Evolutionary conservation across 2,113 vertebrate species (phyloP), one percentile per base, ranked within the genome.

Genomic region (Seriola dumerili): DNA sequence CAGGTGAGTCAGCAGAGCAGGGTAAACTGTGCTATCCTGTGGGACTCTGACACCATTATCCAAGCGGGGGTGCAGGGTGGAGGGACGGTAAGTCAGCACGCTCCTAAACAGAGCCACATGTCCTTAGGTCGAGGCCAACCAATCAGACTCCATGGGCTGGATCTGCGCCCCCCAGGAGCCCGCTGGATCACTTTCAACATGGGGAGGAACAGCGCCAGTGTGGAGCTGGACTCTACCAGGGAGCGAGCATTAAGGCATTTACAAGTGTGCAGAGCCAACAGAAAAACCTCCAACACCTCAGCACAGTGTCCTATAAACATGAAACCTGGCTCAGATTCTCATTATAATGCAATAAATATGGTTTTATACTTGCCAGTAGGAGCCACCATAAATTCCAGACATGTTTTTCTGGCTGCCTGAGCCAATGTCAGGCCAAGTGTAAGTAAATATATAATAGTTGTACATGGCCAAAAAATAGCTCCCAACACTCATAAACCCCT

Each of bases 41-140:
- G 69, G 65, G 86, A 85, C 71, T 58, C 38, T 29, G 64, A 83
- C 67, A 48, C 46, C 78, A 34, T 57, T 77, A 68, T 81, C 81
- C 62, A 40, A 46, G 77, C 57, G 29, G 67, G 85, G 71, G 77
- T 40, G 55, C 59, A 62, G 83, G 82, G 50, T 13, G 63, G 75
- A 76, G 73, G 59, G 85, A 42, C 2, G 80, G 29, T 75, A 89
- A 90, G 88, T 86, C 88, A 89, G 89, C 85, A 78, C 13, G 83
- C 73, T 71, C 59, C 78, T 93, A 93, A 94, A 70, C 83, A 91
- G 42, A 93, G 70, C 89, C 94, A 94, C 90, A 90, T 94, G 91
- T 86, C 74, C 55, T 11, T 36, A 84, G 76, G 64, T 68, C 13
- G 42, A 54, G 52, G 36, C 73, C 85, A 76, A 70, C 91, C 88